phyloP scores from a whole-genome alignment of 2,797 vertebrate genomes.

The Neosilurus hyrtlii region DNA sequence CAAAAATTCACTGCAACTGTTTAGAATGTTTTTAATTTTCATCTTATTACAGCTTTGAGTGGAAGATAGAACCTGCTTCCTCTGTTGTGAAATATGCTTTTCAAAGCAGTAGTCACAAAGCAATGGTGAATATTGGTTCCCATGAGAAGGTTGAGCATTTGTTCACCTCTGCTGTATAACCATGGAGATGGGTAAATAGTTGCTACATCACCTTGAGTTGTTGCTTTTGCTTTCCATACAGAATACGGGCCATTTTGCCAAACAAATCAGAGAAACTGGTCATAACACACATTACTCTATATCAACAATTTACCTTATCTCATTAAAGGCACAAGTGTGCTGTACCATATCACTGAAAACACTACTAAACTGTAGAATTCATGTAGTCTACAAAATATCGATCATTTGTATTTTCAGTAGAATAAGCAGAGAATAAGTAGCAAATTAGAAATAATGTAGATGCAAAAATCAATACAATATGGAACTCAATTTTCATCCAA shows the following conservation, averaged over 20 bases:
- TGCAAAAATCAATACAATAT: background rate
- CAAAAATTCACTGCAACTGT: background rate
- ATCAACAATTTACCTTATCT: background rate
- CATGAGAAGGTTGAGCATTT: slow-evolving; percentile 23
- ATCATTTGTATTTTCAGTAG: background rate
- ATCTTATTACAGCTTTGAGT: background rate
- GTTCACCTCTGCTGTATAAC: slow-evolving; percentile 23
- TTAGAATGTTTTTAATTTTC: background rate
- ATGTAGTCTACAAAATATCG: background rate
- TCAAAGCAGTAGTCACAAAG: slow-evolving; percentile 19
- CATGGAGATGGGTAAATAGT: slow-evolving; percentile 16
- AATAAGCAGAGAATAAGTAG: background rate
- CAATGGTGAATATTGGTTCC: slow-evolving; percentile 7
- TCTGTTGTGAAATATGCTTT: slow-evolving; percentile 5
- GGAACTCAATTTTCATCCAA: background rate
- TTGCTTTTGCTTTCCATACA: background rate
- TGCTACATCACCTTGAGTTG: slow-evolving; percentile 12
- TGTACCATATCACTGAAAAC: background rate
- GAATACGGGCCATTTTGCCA: slow-evolving; percentile 25
- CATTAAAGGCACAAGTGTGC: background rate
- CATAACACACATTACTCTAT: background rate
- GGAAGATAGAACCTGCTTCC: background rate
- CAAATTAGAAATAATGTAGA: background rate
- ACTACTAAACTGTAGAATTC: background rate
- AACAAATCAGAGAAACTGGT: slow-evolving; percentile 21